These are phyloP conservation scores for Tadarida brasiliensis DNA, from an alignment of 2,797 vertebrate species.

Conservation along the genomic window DNA sequence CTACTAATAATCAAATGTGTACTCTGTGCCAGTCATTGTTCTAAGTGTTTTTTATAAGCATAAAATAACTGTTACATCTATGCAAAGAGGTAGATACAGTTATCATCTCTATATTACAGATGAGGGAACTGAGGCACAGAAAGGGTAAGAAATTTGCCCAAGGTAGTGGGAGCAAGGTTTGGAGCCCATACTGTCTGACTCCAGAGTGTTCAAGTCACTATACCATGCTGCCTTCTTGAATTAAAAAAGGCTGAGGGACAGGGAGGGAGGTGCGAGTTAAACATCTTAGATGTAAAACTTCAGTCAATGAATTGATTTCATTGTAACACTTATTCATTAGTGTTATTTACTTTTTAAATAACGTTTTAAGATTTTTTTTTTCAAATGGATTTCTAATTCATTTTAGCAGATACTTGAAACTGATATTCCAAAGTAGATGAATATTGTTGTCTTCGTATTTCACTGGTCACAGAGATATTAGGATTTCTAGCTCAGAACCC, in stretches of 20 bases:
- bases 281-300: not conserved
- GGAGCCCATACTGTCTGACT: not conserved
- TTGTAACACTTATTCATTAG: constrained; percentile 2
- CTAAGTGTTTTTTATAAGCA: not conserved
- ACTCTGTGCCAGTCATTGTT: not conserved
- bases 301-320: not conserved
- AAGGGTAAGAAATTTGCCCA: not conserved
- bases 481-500: not conserved
- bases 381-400: not conserved
- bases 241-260: not conserved
- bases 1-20: not conserved
- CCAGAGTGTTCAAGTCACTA: not conserved
- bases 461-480: not conserved
- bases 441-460: not conserved
- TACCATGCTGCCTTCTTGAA: not conserved
- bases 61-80: not conserved
- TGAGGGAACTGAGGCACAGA: not conserved
- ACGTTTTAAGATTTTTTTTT: not conserved
- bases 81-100: not conserved
- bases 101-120: not conserved
- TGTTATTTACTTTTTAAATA: constrained; percentile 5
- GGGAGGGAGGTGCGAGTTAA: not conserved
- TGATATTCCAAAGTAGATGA: not conserved
- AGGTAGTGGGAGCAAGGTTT: not conserved
- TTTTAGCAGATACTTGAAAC: constrained; percentile 26